Evolutionary conservation across 1,140 invertebrate species (phyloP), one percentile per base, ranked within the genome.

Genomic region (Reticulitermes speratus): DNA sequence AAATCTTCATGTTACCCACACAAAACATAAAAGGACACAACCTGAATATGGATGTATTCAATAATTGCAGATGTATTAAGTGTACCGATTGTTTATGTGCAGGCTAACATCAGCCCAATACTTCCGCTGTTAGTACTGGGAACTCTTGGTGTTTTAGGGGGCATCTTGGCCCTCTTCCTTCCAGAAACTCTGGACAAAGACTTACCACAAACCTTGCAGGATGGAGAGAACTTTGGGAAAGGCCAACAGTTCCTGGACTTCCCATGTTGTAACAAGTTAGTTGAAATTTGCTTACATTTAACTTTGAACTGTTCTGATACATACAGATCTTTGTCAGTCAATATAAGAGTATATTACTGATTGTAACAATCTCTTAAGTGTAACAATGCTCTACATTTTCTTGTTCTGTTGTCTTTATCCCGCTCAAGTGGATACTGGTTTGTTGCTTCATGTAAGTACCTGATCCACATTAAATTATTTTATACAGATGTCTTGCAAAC

Each of bases 141-240:
- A 2, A 90, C 92, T 0, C 88, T 97, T 6, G 95, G 96, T 0
- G 92, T 97, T 7, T 3, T 94, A 1, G 96, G 95, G 0, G 97
- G 96, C 19, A 82, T 95, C 0, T 89, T 97, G 5, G 93, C 95
- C 32, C 92, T 97, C 0, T 94, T 96, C 85, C 90, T 98, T 12
- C 96, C 97, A 0, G 97, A 98, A 91, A 97, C 97, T 0, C 91
- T 97, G 87, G 94, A 96, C 88, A 94, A 96, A 82, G 96, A 96
- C 88, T 91, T 97, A 85, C 96, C 97, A 0, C 96, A 97, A 89
- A 96, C 96, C 0, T 89, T 97, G 2, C 93, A 94, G 86, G 96
- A 97, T 89, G 96, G 96, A 16, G 96, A 97, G 91, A 93, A 96
- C 87, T 97, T 97, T 89, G 96, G 96, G 55, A 94, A 92, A 82